Percentiles rank a stretch among this genome's conserved stretches.
phyloP scores from a whole-genome alignment of 2,888 invertebrate genomes.

The Diogma glabrata region DNA sequence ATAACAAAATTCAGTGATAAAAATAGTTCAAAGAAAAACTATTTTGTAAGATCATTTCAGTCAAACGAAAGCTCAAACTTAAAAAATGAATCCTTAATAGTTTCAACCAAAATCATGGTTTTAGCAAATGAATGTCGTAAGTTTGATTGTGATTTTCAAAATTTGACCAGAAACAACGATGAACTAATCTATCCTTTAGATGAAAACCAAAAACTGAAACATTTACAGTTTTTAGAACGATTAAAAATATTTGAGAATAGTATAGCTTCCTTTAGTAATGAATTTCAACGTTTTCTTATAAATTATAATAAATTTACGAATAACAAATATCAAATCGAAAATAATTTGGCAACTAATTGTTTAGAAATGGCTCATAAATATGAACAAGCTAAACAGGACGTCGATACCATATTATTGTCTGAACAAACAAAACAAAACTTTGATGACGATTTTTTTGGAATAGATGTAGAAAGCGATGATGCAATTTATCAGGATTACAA shows the following conservation, averaged over 20 bases:
- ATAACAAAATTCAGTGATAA: not conserved
- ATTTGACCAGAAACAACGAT: no score
- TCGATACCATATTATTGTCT: not conserved
- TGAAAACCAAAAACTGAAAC: no score
- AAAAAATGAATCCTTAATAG: constrained; percentile 1
- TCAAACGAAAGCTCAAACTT: not conserved
- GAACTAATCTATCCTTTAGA: no score
- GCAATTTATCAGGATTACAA: no score
- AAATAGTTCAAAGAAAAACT: not conserved
- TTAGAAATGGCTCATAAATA: not conserved
- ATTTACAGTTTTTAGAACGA: constrained; percentile 15
- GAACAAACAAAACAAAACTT: not conserved
- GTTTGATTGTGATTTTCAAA: constrained; percentile 6
- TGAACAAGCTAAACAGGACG: no score
- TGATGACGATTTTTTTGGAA: constrained; percentile 2
- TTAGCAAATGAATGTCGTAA: constrained; percentile 1
- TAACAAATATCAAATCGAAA: constrained; percentile 1
- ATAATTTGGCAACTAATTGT: not conserved
- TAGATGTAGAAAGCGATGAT: not conserved
- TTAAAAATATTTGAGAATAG: constrained; percentile 32
- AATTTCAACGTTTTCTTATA: constrained; percentile 34
- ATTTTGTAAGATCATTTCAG: not conserved
- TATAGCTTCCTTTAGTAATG: constrained; percentile 31
- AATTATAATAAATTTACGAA: constrained; percentile 32
- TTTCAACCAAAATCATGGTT: constrained; percentile 1